Conservation (phyloP, 2,797 vertebrate species). For the Yasuhikotakia modesta region DNA sequence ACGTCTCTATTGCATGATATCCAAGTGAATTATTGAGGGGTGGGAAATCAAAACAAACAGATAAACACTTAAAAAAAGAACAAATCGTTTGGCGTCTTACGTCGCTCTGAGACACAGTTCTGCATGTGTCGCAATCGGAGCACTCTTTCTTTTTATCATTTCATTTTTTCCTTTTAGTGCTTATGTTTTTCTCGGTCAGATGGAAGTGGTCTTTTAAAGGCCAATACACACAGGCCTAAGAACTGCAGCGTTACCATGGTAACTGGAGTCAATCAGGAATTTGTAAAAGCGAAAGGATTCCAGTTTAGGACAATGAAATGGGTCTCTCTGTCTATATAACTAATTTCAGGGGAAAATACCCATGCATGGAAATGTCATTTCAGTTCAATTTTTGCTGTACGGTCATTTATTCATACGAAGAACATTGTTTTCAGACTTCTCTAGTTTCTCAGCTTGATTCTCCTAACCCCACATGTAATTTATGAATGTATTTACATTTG, state of each 20-base stretch:
- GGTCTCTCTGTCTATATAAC: constrained; percentile 15
- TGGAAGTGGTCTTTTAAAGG: constrained; percentile 60
- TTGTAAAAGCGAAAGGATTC: constrained; percentile 44
- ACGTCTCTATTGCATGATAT: constrained; percentile 88
- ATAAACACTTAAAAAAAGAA: constrained; percentile 55
- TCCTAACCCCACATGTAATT: constrained; percentile 80
- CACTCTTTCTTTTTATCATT: constrained; percentile 62
- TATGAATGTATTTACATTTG: constrained; percentile 82
- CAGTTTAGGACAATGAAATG: constrained; percentile 16
- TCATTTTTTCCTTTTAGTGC: constrained; percentile 41
- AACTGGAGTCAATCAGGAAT: constrained; percentile 60
- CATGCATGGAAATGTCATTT: constrained; percentile 55
- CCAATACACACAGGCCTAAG: constrained; percentile 62
- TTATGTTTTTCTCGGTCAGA: constrained; percentile 41
- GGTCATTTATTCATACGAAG: constrained; percentile 36
- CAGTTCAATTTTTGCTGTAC: constrained; percentile 20
- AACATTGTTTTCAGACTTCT: constrained; percentile 59
- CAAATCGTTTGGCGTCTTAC: constrained; percentile 70
- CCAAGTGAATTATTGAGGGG: constrained; percentile 78
- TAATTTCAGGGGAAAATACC: constrained; percentile 34
- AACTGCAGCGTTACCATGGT: constrained; percentile 54
- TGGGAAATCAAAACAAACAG: constrained; percentile 67
- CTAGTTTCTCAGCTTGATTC: constrained; percentile 71
- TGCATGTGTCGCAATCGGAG: constrained; percentile 81
- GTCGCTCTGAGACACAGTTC: constrained; percentile 77